A percentile compares a stretch with the other conserved stretches of the same genome.
Evolutionary conservation across 2,113 vertebrate species (phyloP).

Genomic region (Perca flavescens): DNA sequence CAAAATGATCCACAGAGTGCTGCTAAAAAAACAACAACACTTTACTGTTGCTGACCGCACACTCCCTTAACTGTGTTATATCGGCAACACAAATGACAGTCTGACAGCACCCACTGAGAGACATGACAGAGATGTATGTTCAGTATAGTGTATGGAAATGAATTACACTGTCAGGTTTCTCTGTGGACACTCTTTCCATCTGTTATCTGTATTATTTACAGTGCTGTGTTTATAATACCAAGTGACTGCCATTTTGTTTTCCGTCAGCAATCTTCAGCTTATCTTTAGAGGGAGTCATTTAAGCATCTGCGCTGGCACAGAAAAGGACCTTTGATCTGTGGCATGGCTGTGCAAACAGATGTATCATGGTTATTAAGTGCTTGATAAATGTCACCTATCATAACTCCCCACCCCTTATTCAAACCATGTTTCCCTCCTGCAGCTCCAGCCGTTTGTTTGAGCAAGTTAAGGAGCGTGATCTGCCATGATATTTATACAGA

Average conservation of each 20-base stretch:
- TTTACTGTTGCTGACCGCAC: constrained; percentile 44
- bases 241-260: constrained; percentile 37
- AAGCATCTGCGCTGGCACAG: constrained; percentile 36
- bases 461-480: constrained; percentile 17
- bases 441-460: constrained; percentile 22
- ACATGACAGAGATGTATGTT: constrained; percentile 57
- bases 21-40: constrained; percentile 44
- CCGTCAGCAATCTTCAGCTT: constrained; percentile 11
- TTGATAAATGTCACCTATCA: constrained; percentile 68
- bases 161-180: constrained; percentile 48
- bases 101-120: constrained; percentile 36
- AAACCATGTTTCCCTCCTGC: constrained; percentile 64
- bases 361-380: constrained; percentile 77
- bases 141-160: constrained; percentile 40
- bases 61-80: constrained; percentile 54
- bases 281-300: constrained; percentile 26
- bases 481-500: constrained; percentile 41
- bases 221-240: constrained; percentile 27
- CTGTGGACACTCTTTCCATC: constrained; percentile 18
- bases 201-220: constrained; percentile 37
- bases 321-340: constrained; percentile 66
- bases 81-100: constrained; percentile 53
- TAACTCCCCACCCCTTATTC: constrained; percentile 73
- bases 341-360: constrained; percentile 78
- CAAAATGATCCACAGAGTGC: constrained; percentile 28